phyloP scores from a whole-genome alignment of 2,888 invertebrate species.

The Notodonta dromedarius region DNA sequence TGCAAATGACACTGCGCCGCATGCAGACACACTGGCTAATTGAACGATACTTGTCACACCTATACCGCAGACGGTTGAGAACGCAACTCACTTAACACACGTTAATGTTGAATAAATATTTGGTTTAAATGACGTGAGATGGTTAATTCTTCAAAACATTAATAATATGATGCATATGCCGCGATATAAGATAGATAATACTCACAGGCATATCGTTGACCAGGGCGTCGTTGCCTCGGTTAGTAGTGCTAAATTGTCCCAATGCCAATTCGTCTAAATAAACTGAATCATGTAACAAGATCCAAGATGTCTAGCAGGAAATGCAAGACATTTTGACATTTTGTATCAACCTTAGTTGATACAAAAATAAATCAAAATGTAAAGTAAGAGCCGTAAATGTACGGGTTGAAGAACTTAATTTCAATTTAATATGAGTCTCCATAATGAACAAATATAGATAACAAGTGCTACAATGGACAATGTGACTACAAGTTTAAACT shows the following conservation, averaged over 20 bases:
- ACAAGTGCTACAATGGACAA: neutral
- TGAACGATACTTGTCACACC: constrained; percentile 40
- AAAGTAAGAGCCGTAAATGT: no score
- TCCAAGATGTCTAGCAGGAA: neutral
- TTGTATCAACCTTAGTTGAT: no score
- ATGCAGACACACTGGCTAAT: constrained; percentile 16
- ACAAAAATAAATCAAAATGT: no score
- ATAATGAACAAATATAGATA: neutral
- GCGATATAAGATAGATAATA: neutral
- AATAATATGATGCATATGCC: neutral
- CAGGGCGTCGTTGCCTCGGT: neutral
- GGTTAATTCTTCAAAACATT: neutral
- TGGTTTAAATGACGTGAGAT: neutral
- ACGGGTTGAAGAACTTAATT: no score
- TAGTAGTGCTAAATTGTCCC: neutral
- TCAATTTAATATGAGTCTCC: no score
- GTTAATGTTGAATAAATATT: constrained; percentile 22
- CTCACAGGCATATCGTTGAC: neutral
- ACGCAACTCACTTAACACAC: constrained; percentile 22
- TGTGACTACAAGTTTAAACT: constrained; percentile 4
- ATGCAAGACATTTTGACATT: no score
- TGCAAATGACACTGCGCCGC: constrained; percentile 17
- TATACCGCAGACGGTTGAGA: constrained; percentile 22
- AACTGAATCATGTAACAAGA: constrained; percentile 1
- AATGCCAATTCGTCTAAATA: constrained; percentile 4